These are phyloP conservation scores for Hormiphora californensis DNA, from an alignment of 37 sponge, comb jelly and placozoan genomes.

Conservation along the genomic window DNA sequence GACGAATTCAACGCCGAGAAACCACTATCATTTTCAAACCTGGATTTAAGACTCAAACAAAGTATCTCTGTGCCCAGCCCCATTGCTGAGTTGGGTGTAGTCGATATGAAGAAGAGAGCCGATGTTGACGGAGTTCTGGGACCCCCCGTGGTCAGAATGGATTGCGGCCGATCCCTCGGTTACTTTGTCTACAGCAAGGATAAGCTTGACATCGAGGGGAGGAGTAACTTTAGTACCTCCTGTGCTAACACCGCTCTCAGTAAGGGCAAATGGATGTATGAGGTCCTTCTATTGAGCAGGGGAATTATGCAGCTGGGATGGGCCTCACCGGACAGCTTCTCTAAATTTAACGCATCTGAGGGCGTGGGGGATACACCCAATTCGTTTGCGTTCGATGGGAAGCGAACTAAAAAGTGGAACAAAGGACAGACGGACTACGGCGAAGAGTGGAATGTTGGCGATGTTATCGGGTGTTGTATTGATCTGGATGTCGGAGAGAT, in stretches of 20 bases:
- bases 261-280: constrained; percentile 59
- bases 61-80: neutral
- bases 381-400: constrained; percentile 59
- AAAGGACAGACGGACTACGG: constrained; percentile 51
- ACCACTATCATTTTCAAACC: neutral
- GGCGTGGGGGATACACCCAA: constrained; percentile 57
- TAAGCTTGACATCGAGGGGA: constrained; percentile 34
- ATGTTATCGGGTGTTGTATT: constrained; percentile 58
- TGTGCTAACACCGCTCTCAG: constrained; percentile 31
- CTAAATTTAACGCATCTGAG: neutral
- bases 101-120: constrained; percentile 36
- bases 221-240: neutral
- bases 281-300: neutral
- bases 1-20: constrained; percentile 34
- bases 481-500: constrained; percentile 58
- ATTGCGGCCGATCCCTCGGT: neutral
- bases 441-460: constrained; percentile 60
- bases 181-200: constrained; percentile 39
- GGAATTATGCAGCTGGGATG: constrained; percentile 50
- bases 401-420: constrained; percentile 58
- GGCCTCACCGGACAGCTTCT: neutral
- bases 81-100: neutral
- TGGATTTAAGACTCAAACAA: neutral
- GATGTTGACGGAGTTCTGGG: constrained; percentile 19
- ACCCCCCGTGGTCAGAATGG: constrained; percentile 20